Percentiles rank a stretch among this genome's conserved stretches.
phyloP scores from a whole-genome alignment of 2,113 vertebrate species.

The Engraulis encrasicolus region DNA sequence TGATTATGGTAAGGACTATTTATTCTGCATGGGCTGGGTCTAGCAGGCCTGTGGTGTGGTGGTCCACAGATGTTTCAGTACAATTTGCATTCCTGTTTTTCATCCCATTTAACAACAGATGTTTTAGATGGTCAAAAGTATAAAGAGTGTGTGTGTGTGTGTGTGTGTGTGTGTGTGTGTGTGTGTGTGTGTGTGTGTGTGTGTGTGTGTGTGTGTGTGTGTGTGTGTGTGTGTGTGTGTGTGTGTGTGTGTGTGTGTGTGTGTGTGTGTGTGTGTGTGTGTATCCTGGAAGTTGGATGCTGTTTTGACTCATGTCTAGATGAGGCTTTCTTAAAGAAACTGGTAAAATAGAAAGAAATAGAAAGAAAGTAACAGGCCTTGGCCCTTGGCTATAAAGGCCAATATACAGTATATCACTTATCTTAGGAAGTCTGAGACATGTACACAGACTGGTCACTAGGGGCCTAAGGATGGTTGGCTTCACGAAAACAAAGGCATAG shows the following conservation, averaged over 20 bases:
- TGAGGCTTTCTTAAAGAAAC: too few relatives aligned
- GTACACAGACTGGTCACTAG: too few relatives aligned
- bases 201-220: slow-evolving; percentile 17
- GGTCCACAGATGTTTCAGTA: slow-evolving; percentile 86
- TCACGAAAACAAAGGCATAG: too few relatives aligned
- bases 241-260: slow-evolving; percentile 12
- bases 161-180: slow-evolving; percentile 26
- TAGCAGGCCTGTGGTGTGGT: slow-evolving; percentile 82
- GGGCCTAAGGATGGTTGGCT: too few relatives aligned
- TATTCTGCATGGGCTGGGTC: slow-evolving; percentile 85
- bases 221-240: slow-evolving; percentile 6
- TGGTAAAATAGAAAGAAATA: too few relatives aligned
- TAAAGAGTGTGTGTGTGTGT: slow-evolving; percentile 35
- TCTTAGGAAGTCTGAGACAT: too few relatives aligned
- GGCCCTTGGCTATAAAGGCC: too few relatives aligned
- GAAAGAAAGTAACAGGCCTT: too few relatives aligned
- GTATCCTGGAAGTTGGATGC: too few relatives aligned
- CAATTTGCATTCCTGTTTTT: slow-evolving; percentile 84
- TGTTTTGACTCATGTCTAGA: too few relatives aligned
- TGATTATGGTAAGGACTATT: slow-evolving; percentile 87
- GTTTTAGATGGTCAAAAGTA: slow-evolving; percentile 67
- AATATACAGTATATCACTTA: too few relatives aligned
- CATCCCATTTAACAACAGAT: slow-evolving; percentile 89
- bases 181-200: not conserved
- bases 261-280: not conserved